phyloP scores from a whole-genome alignment of 2,113 vertebrate species.

The Euleptes europaea region DNA sequence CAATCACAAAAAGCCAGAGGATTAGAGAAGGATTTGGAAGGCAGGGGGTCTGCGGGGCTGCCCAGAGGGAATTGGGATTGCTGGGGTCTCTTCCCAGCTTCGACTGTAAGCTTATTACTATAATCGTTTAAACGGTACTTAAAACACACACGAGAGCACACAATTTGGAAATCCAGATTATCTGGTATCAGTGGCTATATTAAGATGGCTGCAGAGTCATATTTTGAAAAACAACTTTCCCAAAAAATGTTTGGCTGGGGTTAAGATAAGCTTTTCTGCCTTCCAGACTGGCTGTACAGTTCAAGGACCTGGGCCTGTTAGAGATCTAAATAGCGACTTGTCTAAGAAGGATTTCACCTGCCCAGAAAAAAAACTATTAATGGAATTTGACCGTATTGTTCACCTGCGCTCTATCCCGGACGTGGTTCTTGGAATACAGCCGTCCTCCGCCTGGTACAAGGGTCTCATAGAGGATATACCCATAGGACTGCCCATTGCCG shows the following conservation, averaged over 20 bases:
- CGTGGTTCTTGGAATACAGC: constrained; percentile 77
- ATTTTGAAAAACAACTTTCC: too few species aligned
- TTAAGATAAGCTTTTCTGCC: neutral
- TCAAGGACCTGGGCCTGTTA: too few species aligned
- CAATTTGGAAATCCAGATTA: neutral
- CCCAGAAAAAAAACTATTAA: too few species aligned
- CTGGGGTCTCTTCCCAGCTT: neutral
- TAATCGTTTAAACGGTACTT: neutral
- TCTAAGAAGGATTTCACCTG: neutral
- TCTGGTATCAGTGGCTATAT: neutral
- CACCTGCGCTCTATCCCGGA: constrained; percentile 90
- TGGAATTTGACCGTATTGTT: constrained; percentile 1
- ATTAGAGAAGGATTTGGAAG: neutral
- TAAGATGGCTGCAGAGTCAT: neutral
- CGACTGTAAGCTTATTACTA: neutral
- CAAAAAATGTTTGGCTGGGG: neutral
- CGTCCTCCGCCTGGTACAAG: constrained; percentile 80
- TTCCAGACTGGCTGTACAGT: too few species aligned
- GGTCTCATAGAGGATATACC: constrained; percentile 92
- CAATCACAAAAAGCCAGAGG: rapidly evolving
- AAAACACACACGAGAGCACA: neutral
- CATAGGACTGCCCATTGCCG: constrained; percentile 86
- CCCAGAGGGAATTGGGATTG: neutral
- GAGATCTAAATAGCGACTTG: too few species aligned
- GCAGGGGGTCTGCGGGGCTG: neutral